A percentile compares a stretch with the other conserved stretches of the same genome.
Conservation (phyloP, 1,140 invertebrate genomes). For the Pomacea maculata region DNA sequence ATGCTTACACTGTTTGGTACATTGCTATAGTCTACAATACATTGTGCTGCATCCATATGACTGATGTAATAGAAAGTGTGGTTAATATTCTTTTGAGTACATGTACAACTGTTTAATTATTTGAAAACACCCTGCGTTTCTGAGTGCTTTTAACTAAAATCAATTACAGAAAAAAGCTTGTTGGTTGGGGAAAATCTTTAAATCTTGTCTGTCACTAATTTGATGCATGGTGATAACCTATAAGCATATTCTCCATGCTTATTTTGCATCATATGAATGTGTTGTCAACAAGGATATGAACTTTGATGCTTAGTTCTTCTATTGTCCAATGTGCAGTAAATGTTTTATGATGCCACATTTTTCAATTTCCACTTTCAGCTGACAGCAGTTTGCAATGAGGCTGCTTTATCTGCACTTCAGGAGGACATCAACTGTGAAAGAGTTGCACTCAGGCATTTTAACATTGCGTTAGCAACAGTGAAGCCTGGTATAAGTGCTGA, state of each 20-base stretch:
- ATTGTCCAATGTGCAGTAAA: not conserved
- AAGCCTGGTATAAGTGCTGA: constrained; percentile 76
- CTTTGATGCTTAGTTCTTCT: not conserved
- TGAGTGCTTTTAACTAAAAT: no score
- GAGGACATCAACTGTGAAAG: constrained; percentile 72
- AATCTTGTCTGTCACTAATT: not conserved
- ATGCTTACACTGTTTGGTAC: not conserved
- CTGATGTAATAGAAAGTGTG: no score
- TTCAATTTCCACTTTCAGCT: constrained; percentile 65
- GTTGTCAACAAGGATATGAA: not conserved
- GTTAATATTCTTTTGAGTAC: no score
- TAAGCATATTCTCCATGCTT: no score
- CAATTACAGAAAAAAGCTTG: no score
- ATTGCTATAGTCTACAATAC: no score
- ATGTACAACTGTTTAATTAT: no score
- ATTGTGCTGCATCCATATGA: no score
- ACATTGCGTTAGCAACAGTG: constrained; percentile 73
- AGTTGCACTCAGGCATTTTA: constrained; percentile 75
- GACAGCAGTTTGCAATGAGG: constrained; percentile 86
- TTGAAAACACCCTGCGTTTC: no score
- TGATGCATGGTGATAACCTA: not conserved
- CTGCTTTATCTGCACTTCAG: constrained; percentile 81
- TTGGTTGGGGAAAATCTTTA: no score
- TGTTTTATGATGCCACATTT: not conserved
- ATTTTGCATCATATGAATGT: no score